These are phyloP conservation scores for Oxyteleia sp. DNA, from an alignment of 2,888 invertebrate genomes.

Conservation along the genomic window DNA sequence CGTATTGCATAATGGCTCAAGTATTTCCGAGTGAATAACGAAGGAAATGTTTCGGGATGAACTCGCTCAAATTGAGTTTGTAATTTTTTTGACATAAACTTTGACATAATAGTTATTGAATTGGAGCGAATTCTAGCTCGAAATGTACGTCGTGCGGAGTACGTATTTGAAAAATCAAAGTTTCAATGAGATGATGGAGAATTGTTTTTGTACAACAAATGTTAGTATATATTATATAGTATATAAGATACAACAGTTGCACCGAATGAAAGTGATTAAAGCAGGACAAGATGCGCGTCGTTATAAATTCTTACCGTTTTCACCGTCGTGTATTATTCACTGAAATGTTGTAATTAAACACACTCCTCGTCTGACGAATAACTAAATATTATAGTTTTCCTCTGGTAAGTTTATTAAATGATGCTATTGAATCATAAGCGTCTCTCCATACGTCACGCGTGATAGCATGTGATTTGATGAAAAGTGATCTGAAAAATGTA, in stretches of 20 bases:
- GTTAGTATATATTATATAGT: constrained; percentile 66
- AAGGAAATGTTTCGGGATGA: constrained; percentile 21
- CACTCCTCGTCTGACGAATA: constrained; percentile 17
- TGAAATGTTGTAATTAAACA: constrained; percentile 18
- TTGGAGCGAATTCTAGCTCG: too few relatives aligned
- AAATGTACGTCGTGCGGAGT: too few relatives aligned
- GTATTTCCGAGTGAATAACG: constrained; percentile 30
- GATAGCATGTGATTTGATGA: constrained; percentile 50
- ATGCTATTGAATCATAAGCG: constrained; percentile 30
- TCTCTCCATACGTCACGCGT: constrained; percentile 35
- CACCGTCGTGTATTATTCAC: constrained; percentile 10
- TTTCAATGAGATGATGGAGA: constrained; percentile 41
- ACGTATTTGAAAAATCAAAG: constrained; percentile 29
- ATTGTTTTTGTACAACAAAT: constrained; percentile 69
- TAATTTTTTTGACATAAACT: too few relatives aligned
- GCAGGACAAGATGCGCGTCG: constrained; percentile 18
- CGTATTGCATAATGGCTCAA: constrained; percentile 34
- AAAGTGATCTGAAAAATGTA: constrained; percentile 58
- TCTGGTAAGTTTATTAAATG: constrained; percentile 16
- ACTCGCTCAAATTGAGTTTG: too few relatives aligned
- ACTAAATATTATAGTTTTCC: neutral
- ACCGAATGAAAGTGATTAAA: constrained; percentile 52
- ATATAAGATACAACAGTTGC: constrained; percentile 59
- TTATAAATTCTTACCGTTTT: constrained; percentile 24
- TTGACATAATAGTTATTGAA: too few relatives aligned